Evolutionary conservation across 2,113 vertebrate genomes (phyloP).

Genomic region (Emydocephalus ijimae): DNA sequence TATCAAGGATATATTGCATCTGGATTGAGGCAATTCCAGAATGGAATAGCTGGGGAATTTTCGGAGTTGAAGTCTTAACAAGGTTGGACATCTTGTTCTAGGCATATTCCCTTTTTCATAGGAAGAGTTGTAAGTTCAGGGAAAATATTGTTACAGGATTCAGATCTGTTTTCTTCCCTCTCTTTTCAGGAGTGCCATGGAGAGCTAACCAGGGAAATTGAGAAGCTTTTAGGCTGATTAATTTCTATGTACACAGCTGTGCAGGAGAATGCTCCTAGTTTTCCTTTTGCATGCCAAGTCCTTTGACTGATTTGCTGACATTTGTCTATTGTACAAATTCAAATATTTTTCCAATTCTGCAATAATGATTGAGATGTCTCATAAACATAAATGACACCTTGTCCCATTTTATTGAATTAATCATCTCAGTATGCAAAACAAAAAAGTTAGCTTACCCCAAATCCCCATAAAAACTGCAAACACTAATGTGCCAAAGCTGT

Average conservation of each 20-base stretch:
- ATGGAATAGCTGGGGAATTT: neutral
- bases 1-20: neutral
- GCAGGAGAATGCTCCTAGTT: neutral
- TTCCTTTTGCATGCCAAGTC: neutral
- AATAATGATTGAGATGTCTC: neutral
- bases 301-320: neutral
- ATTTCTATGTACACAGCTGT: neutral
- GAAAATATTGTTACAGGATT: neutral
- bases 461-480: slow-evolving; percentile 94
- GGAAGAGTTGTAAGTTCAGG: neutral
- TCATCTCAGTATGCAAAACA: neutral
- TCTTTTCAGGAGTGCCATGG: neutral
- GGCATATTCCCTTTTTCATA: neutral
- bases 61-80: too few relatives aligned
- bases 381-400: neutral
- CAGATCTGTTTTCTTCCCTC: neutral
- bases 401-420: neutral
- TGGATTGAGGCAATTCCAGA: neutral
- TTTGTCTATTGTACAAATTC: neutral
- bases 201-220: neutral
- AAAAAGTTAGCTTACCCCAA: slow-evolving; percentile 81
- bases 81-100: neutral
- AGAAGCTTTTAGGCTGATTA: neutral
- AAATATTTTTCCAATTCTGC: neutral
- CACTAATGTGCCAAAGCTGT: slow-evolving; percentile 89